Percentiles rank a stretch among this genome's conserved stretches.
Conservation (phyloP, 2,888 invertebrate genomes). For the Acleris holmiana region DNA sequence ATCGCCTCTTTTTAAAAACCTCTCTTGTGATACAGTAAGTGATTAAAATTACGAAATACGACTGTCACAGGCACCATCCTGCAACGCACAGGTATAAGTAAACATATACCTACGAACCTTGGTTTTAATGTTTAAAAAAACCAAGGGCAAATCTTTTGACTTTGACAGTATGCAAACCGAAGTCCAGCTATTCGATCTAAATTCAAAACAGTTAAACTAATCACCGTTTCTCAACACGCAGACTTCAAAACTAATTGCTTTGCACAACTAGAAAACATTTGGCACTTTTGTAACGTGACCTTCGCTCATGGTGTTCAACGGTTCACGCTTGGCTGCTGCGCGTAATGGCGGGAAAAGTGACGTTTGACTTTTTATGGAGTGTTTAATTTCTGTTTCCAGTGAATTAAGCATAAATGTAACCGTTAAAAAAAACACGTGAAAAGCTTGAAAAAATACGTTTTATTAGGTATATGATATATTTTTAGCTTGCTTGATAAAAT, state of each 20-base stretch:
- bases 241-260: conserved; percentile 18
- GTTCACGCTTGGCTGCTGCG: conserved; percentile 10
- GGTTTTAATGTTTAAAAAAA: too few species aligned
- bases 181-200: neutral
- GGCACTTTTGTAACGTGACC: conserved; percentile 15
- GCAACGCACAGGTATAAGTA: too few species aligned
- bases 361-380: conserved; percentile 7
- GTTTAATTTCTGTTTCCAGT: neutral
- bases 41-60: too few species aligned
- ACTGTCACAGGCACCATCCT: too few species aligned
- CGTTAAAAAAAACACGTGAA: too few species aligned
- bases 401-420: neutral
- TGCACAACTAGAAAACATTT: conserved; percentile 23
- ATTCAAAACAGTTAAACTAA: conserved; percentile 20
- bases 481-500: too few species aligned
- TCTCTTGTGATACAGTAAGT: too few species aligned
- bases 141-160: neutral
- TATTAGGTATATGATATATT: too few species aligned
- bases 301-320: conserved; percentile 15
- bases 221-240: conserved; percentile 14
- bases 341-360: conserved; percentile 20
- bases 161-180: conserved; percentile 2
- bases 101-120: too few species aligned
- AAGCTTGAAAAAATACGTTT: too few species aligned
- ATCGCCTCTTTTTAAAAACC: too few species aligned